These are phyloP conservation scores for Eonycteris spelaea DNA, from an alignment of 2,113 vertebrate genomes.

Conservation along the genomic window DNA sequence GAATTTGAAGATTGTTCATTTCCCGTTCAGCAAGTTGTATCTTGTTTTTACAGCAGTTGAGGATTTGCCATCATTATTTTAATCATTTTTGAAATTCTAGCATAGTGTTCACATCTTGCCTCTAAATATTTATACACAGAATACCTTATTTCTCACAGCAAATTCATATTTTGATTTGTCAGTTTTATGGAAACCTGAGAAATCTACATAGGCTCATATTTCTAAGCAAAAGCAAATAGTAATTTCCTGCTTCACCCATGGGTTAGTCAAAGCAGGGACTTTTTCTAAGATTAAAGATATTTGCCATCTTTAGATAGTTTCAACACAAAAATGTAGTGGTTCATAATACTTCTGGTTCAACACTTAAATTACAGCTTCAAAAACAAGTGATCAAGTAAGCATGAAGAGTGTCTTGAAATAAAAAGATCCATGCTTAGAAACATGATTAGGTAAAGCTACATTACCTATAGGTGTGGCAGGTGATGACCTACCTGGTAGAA, in stretches of 20 bases:
- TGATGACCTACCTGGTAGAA: not conserved
- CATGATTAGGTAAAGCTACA: not conserved
- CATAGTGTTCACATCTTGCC: not conserved
- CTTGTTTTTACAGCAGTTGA: slow-evolving; percentile 12
- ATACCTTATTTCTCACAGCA: not conserved
- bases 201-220: not conserved
- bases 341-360: not conserved
- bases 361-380: not conserved
- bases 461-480: not conserved
- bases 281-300: not conserved
- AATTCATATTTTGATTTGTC: slow-evolving; percentile 52
- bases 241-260: slow-evolving; percentile 8
- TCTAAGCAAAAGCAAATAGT: slow-evolving; percentile 57
- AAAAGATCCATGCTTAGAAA: not conserved
- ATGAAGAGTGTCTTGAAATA: not conserved
- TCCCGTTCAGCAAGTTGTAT: not conserved
- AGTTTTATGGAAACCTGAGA: slow-evolving; percentile 53
- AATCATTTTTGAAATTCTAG: slow-evolving; percentile 44
- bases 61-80: not conserved
- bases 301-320: not conserved
- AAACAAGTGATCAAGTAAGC: not conserved
- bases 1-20: not conserved
- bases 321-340: not conserved
- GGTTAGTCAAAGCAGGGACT: not conserved
- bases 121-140: slow-evolving; percentile 34